Base-by-base conservation (phyloP, 2,888 invertebrate species). In the Drosophila greeni region DNA sequence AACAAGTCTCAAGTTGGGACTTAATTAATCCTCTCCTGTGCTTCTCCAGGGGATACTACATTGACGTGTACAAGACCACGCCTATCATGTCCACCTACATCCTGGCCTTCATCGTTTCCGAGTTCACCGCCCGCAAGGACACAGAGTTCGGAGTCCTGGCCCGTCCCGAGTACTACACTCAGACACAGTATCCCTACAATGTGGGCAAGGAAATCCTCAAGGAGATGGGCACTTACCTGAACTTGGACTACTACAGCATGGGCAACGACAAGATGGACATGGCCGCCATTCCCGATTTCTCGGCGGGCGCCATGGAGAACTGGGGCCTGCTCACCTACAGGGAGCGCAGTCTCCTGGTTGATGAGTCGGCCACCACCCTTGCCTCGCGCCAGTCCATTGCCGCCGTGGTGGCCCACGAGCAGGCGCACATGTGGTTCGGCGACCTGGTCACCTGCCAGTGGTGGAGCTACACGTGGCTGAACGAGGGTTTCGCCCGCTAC, bases 221-320 rank as follows among this genome's bases (percentile, higher is more conserved):
- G 1, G 89, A 88, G 49, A 85, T 94, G 48, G 88, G 91, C 18
- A 85, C 89, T 1, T 95, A 92, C 76, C 93, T 93, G 53, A 90
- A 86, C 0, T 84, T 91, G n/a, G 79, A 90, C 9, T 92, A 92
- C 75, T 91, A 91, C 62, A 82, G 85, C 0, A 87, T 89, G 6
- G 91, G 90, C 1, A 89, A 94, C 61, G 90, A 92, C 6, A 96
- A 96, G 86, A 91, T 96, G 87, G 94, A 96, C 84, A 92, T 96
- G 84, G 92, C 95, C n/a, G 96, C 95, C 2, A 91, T 97, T 64
- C 93, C 95, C 0, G 95, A 96, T 86, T 96, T 96, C 86, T 91
- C 91, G 47, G 93, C 94, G 70, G 95, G 95, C 42, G 96, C 96
- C 53, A 96, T 97, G 96, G 96, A 96, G 86, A 97, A 97, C 86